These are phyloP conservation scores for Drosophila azteca DNA, from an alignment of 1,140 invertebrate genomes.

Conservation along the genomic window DNA sequence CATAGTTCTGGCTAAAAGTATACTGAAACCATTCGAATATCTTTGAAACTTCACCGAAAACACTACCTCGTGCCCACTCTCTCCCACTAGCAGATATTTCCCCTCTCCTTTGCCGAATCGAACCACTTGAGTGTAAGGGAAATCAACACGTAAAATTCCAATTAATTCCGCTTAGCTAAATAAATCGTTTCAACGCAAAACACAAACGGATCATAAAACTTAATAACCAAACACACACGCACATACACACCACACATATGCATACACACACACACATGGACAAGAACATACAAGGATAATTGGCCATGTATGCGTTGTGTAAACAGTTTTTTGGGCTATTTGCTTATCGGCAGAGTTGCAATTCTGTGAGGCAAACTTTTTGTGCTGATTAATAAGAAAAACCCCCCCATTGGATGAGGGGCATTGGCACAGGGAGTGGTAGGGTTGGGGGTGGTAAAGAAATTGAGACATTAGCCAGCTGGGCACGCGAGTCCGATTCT, in stretches of 20 bases:
- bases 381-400: conserved; percentile 81
- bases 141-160: conserved; percentile 82
- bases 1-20: too few species aligned
- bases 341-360: conserved; percentile 77
- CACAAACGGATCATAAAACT: conserved; percentile 81
- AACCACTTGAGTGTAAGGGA: conserved; percentile 38
- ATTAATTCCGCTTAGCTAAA: conserved; percentile 82
- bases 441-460: background rate
- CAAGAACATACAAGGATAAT: conserved; percentile 23
- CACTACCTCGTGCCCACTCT: background rate
- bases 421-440: conserved; percentile 2
- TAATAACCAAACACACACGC: conserved; percentile 69
- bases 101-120: background rate
- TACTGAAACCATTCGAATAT: too few species aligned
- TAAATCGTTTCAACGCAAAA: conserved; percentile 80
- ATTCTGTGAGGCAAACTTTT: conserved; percentile 68
- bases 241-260: conserved; percentile 19
- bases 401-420: background rate
- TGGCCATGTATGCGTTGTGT: conserved; percentile 51
- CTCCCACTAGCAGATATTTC: too few species aligned
- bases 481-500: conserved; percentile 36
- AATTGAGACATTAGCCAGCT: conserved; percentile 75
- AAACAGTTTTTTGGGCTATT: conserved; percentile 77
- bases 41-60: too few species aligned
- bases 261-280: background rate